Percentiles rank a stretch among this genome's conserved stretches.
These are phyloP conservation scores for Ditylenchus weischeri DNA, from an alignment of 2,888 invertebrate genomes.

Conservation along the genomic window DNA sequence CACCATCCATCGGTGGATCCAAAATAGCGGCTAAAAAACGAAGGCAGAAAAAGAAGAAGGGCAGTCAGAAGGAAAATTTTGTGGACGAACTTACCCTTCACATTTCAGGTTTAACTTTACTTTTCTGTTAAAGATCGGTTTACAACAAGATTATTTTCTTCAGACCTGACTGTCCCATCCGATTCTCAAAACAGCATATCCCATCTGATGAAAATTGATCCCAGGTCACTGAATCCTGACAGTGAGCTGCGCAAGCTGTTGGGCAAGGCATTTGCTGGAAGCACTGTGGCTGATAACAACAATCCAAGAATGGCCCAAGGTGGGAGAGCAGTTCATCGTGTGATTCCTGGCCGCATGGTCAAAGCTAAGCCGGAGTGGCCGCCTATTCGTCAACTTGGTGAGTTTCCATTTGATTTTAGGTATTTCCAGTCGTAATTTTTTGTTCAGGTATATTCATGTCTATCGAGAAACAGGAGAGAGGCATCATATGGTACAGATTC, in stretches of 20 bases:
- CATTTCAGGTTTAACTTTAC: slow-evolving; percentile 11
- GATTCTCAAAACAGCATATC: too few relatives aligned
- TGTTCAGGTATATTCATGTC: slow-evolving; percentile 5
- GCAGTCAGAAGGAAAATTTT: not conserved
- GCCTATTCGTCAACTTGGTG: slow-evolving; percentile 24
- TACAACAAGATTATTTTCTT: too few relatives aligned
- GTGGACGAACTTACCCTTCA: not conserved
- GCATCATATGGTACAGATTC: slow-evolving; percentile 25
- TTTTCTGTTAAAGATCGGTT: too few relatives aligned
- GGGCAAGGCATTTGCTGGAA: slow-evolving; percentile 39
- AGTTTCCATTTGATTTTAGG: not conserved
- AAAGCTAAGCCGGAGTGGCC: slow-evolving; percentile 43
- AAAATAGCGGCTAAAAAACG: not conserved
- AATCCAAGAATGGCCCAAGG: slow-evolving; percentile 14
- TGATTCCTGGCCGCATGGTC: slow-evolving; percentile 33
- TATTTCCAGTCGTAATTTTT: not conserved
- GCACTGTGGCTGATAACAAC: slow-evolving; percentile 6
- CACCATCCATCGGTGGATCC: not conserved
- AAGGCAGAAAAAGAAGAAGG: slow-evolving; percentile 27
- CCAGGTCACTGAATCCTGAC: slow-evolving; percentile 42
- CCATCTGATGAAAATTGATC: slow-evolving; percentile 35
- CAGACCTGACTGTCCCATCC: too few relatives aligned
- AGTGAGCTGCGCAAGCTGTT: slow-evolving; percentile 43
- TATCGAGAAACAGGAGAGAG: slow-evolving; percentile 8
- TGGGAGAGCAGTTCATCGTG: slow-evolving; percentile 1